phyloP scores from a whole-genome alignment of 2,888 invertebrate genomes.

The Cantharis lateralis region DNA sequence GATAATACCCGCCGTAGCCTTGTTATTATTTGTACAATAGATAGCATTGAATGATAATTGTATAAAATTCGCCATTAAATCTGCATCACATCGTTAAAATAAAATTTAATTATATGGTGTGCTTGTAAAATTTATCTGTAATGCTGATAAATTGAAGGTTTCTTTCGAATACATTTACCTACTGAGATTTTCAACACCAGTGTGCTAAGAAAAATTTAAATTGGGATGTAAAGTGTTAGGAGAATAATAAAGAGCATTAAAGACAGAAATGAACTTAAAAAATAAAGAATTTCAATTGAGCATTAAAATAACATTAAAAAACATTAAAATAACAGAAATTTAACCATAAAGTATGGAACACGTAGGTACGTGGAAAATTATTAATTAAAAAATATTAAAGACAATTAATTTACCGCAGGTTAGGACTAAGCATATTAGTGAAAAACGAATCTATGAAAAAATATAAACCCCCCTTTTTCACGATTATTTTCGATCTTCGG shows the following conservation, averaged over 20 bases:
- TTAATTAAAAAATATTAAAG: too few species aligned
- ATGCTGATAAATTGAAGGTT: not conserved
- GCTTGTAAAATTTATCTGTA: not conserved
- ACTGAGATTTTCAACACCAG: not conserved
- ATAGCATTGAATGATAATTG: not conserved
- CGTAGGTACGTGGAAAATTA: too few species aligned
- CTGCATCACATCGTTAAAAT: not conserved
- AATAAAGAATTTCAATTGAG: too few species aligned
- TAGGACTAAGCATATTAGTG: too few species aligned
- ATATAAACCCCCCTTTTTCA: too few species aligned
- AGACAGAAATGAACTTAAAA: too few species aligned
- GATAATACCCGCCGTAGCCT: not conserved
- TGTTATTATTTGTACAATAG: not conserved
- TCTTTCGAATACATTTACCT: not conserved
- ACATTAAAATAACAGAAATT: too few species aligned
- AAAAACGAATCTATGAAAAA: too few species aligned
- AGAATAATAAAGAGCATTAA: not conserved
- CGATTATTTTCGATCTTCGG: too few species aligned
- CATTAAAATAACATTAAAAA: too few species aligned
- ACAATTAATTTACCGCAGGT: too few species aligned
- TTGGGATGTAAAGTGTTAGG: not conserved
- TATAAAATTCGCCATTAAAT: not conserved
- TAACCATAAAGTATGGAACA: too few species aligned
- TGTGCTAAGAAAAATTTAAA: not conserved
- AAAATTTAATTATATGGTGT: not conserved